Evolutionary conservation across 2,888 invertebrate genomes (phyloP).

Genomic region (Eristalinus aeneus): DNA sequence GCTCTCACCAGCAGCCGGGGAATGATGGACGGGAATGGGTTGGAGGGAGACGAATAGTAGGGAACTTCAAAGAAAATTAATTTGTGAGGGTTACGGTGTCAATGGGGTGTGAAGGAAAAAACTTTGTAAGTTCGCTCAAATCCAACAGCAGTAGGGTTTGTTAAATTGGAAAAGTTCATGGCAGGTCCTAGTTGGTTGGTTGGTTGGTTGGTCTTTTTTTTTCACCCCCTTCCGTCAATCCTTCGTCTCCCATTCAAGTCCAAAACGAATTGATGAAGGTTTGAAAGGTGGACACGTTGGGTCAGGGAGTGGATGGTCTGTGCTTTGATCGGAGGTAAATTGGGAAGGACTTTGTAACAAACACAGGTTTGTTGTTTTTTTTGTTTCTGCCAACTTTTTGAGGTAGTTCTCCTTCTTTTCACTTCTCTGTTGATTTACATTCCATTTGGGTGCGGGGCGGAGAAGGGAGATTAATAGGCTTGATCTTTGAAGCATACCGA

Average conservation of each 20-base stretch:
- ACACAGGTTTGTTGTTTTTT: not conserved
- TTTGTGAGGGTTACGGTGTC: slow-evolving; percentile 68
- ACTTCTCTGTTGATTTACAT: slow-evolving; percentile 45
- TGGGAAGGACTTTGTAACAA: slow-evolving; percentile 42
- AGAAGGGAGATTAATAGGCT: slow-evolving; percentile 43
- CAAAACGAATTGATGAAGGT: slow-evolving; percentile 60
- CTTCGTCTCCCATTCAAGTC: slow-evolving; percentile 17
- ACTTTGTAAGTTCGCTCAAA: slow-evolving; percentile 52
- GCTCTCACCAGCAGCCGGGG: not conserved
- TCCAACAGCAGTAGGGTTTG: slow-evolving; percentile 60
- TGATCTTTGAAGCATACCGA: slow-evolving; percentile 52
- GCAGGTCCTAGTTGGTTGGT: slow-evolving; percentile 37
- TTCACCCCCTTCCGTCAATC: not conserved
- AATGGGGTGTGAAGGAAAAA: slow-evolving; percentile 64
- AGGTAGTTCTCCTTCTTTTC: not conserved
- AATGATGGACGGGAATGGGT: not conserved
- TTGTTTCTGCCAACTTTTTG: not conserved
- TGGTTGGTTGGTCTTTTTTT: slow-evolving; percentile 8
- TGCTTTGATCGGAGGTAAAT: slow-evolving; percentile 39
- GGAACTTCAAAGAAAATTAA: slow-evolving; percentile 69
- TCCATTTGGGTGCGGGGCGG: not conserved
- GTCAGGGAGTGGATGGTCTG: slow-evolving; percentile 28
- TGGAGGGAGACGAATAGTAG: not conserved
- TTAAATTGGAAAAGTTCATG: slow-evolving; percentile 70
- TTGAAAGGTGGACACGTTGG: slow-evolving; percentile 66